Base-by-base conservation (phyloP, 1,140 invertebrate species). In the Agrypnia vestita region DNA sequence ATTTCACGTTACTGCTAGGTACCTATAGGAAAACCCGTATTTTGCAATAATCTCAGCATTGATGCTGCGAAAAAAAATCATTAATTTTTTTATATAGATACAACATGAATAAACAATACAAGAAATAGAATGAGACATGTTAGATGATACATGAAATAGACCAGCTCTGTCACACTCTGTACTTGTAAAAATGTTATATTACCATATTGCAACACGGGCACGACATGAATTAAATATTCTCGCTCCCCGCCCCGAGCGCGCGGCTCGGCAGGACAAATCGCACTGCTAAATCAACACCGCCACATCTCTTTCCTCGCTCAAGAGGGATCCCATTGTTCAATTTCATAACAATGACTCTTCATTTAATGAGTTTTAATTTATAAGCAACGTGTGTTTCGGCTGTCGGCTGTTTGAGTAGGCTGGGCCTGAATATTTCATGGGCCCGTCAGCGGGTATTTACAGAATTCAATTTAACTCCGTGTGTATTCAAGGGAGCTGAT, bases 301-400 rank as follows among this genome's bases (percentile, higher is more conserved):
- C 43, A 43, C 73, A 59, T 59, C 56, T 69, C 80, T 77, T 77
- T 78, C 74, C 56, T 59, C 21, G 71, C 73, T 73, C 78, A 80
- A 80, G 74, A 35, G 73, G 49, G 47, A 11, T 21, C 25, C 75
- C 56, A 81, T 81, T 81, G 75, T 81, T 12, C 62, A 64, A 76
- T 17, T 61, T 64, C 75, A 64, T 74, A 73, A 81, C 80, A 81
- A 81, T 61, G 80, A 71, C 80, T 81, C 76, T 78, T 78, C 76
- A 78, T 81, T 81, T 81, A 81, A 81, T 81, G 80, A 81, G 80
- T 78, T 81, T 81, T 81, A 81, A 81, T 81, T 81, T 81, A 81
- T 81, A 81, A 78, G 44, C 80, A 78, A 81, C 76, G 80, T 76
- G 76, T 81, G 80, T 59, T 62, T 53, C 69, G 35, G 47, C 49